A percentile compares a stretch with the other conserved stretches of the same genome.
Conservation (phyloP, 2,888 invertebrate genomes). For the Pocota personata region DNA sequence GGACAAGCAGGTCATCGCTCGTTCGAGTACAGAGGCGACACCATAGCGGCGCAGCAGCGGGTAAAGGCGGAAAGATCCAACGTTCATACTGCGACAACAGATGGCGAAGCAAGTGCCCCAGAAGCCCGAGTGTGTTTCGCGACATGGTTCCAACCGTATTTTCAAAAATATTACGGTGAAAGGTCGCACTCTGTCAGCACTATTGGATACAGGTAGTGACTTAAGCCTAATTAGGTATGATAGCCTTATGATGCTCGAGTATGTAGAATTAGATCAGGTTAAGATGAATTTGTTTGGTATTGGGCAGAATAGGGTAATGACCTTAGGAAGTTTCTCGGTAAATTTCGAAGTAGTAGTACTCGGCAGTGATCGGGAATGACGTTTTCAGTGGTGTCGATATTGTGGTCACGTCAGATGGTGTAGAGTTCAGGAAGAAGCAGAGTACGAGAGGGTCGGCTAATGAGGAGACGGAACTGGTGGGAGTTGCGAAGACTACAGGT, state of each 20-base stretch:
- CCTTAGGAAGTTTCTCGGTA: background rate
- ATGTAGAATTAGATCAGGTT: too few relatives aligned
- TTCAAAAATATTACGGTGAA: slow-evolving; percentile 8
- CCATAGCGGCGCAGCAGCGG: background rate
- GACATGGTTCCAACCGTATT: background rate
- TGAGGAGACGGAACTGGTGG: too few relatives aligned
- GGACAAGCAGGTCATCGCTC: background rate
- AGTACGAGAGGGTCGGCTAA: background rate
- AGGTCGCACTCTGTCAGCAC: too few relatives aligned
- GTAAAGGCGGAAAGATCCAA: background rate
- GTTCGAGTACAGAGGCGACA: background rate
- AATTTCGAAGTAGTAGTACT: background rate
- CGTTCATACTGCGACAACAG: slow-evolving; percentile 2
- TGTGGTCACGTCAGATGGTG: too few relatives aligned
- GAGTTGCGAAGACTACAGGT: too few relatives aligned
- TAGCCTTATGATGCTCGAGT: background rate
- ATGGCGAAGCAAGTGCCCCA: background rate
- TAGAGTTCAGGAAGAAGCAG: background rate
- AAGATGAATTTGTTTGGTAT: background rate
- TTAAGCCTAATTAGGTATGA: background rate
- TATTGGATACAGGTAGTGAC: slow-evolving; percentile 10
- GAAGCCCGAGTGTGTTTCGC: background rate
- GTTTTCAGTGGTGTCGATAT: background rate
- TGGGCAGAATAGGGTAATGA: background rate
- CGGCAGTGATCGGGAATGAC: background rate